A percentile compares a stretch with the other conserved stretches of the same genome.
Conservation (phyloP, 2,113 vertebrate species). For the Myiozetetes cayanensis region DNA sequence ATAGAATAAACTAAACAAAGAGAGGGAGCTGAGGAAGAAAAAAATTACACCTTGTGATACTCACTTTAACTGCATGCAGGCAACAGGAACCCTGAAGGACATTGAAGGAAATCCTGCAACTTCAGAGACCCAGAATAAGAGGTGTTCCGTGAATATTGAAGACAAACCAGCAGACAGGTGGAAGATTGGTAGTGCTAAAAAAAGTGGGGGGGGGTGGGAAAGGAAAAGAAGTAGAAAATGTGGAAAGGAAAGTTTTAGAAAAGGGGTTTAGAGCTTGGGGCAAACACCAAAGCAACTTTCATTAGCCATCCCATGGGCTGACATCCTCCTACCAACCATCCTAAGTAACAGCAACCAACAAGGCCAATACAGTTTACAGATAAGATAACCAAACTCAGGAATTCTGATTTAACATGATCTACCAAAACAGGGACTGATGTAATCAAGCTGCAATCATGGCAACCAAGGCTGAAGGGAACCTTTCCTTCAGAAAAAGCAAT, state of each 20-base stretch:
- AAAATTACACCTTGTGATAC: rapidly evolving
- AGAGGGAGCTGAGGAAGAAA: not conserved
- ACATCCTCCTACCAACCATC: not conserved
- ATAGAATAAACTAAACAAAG: not conserved
- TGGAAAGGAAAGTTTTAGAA: not conserved
- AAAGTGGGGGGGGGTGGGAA: too few relatives aligned
- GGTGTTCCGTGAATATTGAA: not conserved
- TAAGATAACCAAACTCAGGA: not conserved
- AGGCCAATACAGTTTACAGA: not conserved
- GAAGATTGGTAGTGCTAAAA: not conserved
- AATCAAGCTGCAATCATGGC: not conserved
- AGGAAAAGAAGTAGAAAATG: not conserved
- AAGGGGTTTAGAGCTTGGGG: not conserved
- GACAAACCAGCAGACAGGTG: not conserved
- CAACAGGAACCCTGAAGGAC: not conserved
- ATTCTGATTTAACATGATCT: not conserved
- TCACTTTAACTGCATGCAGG: not conserved
- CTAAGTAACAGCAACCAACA: not conserved
- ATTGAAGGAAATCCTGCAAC: not conserved
- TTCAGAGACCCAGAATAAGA: not conserved
- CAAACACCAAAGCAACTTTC: not conserved
- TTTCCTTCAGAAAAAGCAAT: not conserved
- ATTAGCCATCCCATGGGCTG: not conserved
- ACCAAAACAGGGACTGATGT: not conserved
- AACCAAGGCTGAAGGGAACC: not conserved